A percentile compares a stretch with the other conserved stretches of the same genome.
phyloP scores from a whole-genome alignment of 1,140 invertebrate species.

The Micrasema minimum region DNA sequence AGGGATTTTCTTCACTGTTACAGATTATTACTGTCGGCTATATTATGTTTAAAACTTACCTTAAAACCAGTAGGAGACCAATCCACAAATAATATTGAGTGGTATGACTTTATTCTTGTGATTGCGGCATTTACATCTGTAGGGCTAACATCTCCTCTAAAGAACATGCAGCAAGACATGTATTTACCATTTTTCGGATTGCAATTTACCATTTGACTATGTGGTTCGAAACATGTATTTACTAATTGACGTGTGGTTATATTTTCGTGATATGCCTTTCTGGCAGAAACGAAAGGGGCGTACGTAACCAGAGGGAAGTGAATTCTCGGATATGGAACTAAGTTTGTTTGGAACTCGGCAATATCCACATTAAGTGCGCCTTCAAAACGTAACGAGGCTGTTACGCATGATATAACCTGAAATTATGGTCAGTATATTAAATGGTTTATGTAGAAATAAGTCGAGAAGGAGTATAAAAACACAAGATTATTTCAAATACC shows the following conservation, averaged over 20 bases:
- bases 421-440: constrained; percentile 27
- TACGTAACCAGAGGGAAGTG: constrained; percentile 84
- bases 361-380: constrained; percentile 86
- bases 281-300: constrained; percentile 77
- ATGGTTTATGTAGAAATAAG: no score
- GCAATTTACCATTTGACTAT: constrained; percentile 86
- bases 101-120: constrained; percentile 73
- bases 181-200: constrained; percentile 75
- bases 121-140: constrained; percentile 80
- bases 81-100: constrained; percentile 75
- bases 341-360: constrained; percentile 83
- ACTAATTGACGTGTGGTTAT: constrained; percentile 78
- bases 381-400: constrained; percentile 84
- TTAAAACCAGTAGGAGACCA: constrained; percentile 82
- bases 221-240: constrained; percentile 82
- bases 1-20: no score
- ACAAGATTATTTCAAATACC: no score
- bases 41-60: no score
- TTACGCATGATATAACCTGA: constrained; percentile 78
- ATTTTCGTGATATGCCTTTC: constrained; percentile 78
- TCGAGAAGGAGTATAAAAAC: no score
- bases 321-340: constrained; percentile 81
- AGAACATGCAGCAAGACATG: constrained; percentile 83
- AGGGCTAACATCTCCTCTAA: constrained; percentile 73
- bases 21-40: no score